Evolutionary conservation across 2,113 vertebrate genomes (phyloP).

Genomic region (Amblyopsis rosae): DNA sequence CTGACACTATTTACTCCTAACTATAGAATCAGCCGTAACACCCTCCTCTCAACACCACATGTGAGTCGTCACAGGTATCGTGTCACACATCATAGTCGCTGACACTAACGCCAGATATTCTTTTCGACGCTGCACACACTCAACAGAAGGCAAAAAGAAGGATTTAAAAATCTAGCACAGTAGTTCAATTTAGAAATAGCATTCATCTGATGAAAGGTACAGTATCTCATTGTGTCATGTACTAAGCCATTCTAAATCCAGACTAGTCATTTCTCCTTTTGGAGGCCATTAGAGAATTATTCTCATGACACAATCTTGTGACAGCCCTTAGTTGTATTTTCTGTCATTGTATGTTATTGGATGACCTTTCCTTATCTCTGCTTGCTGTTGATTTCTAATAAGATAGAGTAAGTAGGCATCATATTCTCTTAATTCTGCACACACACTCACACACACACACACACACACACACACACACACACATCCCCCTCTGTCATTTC

Average conservation of each 20-base stretch:
- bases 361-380: slow-evolving; percentile 61
- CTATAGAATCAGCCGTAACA: slow-evolving; percentile 44
- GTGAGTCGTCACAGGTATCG: slow-evolving; percentile 60
- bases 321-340: slow-evolving; percentile 55
- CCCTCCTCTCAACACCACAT: slow-evolving; percentile 38
- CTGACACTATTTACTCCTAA: slow-evolving; percentile 28
- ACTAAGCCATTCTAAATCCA: slow-evolving; percentile 16
- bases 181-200: slow-evolving; percentile 54
- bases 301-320: slow-evolving; percentile 46
- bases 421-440: slow-evolving; percentile 60
- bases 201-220: slow-evolving; percentile 51
- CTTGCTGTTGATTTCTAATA: slow-evolving; percentile 69
- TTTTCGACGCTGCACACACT: slow-evolving; percentile 47
- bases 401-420: slow-evolving; percentile 52
- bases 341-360: slow-evolving; percentile 58
- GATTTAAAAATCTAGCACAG: slow-evolving; percentile 47
- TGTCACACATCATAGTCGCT: slow-evolving; percentile 55
- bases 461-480: slow-evolving; percentile 43
- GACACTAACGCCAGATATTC: slow-evolving; percentile 47
- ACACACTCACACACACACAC: slow-evolving; percentile 23
- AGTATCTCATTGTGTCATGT: slow-evolving; percentile 2
- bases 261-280: slow-evolving; percentile 37
- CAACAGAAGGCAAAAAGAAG: slow-evolving; percentile 38
- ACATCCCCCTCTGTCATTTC: slow-evolving; percentile 45
- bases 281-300: slow-evolving; percentile 18